These are phyloP conservation scores for Calidris pugnax DNA, from an alignment of 2,113 vertebrate species.

Conservation along the genomic window DNA sequence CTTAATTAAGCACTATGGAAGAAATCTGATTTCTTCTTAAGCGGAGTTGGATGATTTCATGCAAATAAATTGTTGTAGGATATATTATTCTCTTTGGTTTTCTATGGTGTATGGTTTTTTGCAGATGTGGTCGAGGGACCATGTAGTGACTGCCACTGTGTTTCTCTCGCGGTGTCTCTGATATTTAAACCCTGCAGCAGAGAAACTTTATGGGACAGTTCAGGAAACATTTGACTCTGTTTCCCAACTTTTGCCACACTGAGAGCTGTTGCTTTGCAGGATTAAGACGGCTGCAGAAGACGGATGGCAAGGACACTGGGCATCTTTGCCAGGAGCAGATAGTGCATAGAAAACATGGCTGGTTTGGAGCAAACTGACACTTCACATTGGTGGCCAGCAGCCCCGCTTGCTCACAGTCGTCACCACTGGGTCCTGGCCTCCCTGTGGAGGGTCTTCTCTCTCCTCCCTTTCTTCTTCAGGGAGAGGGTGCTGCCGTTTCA, in stretches of 20 bases:
- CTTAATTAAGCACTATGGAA: not conserved
- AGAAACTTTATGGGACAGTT: not conserved
- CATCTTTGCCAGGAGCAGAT: not conserved
- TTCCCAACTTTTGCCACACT: not conserved
- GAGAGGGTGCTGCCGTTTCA: not conserved
- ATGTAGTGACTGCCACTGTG: accelerated
- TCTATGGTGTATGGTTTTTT: not conserved
- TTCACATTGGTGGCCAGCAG: not conserved
- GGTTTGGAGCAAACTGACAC: not conserved
- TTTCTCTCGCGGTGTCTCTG: not conserved
- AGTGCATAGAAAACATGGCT: not conserved
- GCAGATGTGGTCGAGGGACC: not conserved
- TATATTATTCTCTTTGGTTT: not conserved
- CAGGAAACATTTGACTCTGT: not conserved
- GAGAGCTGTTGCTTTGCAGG: not conserved
- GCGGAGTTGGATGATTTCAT: not conserved
- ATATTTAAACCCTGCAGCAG: not conserved
- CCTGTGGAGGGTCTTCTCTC: not conserved
- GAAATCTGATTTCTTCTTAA: not conserved
- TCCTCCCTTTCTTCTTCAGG: not conserved
- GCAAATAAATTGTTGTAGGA: not conserved
- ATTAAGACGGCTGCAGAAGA: not conserved
- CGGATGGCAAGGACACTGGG: not conserved
- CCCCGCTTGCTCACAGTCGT: accelerated
- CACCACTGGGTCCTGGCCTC: not conserved